A percentile compares a stretch with the other conserved stretches of the same genome.
Conservation (phyloP, 2,888 invertebrate genomes). For the Netelia inedita region DNA sequence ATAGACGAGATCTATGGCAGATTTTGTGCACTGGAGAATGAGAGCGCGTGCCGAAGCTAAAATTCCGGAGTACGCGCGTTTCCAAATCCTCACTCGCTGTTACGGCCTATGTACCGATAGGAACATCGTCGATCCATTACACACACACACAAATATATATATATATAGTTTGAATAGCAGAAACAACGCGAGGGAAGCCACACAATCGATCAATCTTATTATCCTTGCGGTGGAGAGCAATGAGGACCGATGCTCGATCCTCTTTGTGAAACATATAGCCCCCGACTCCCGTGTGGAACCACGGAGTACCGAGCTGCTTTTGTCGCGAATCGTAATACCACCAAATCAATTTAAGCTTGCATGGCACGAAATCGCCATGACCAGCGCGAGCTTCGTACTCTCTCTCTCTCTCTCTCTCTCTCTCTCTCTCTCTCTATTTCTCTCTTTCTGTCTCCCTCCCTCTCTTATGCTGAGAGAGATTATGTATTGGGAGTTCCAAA, state of each 20-base stretch:
- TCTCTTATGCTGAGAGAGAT: neutral
- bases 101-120: slow-evolving; percentile 3
- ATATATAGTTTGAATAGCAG: slow-evolving; percentile 25
- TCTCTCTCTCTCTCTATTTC: slow-evolving; percentile 25
- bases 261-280: slow-evolving; percentile 23
- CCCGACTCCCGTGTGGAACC: slow-evolving; percentile 9
- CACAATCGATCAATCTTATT: slow-evolving; percentile 63
- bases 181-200: slow-evolving; percentile 34
- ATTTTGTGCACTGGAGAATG: slow-evolving; percentile 56
- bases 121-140: neutral
- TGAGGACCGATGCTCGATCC: slow-evolving; percentile 34
- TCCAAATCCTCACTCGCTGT: slow-evolving; percentile 30
- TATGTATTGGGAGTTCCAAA: slow-evolving; percentile 3
- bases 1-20: slow-evolving; percentile 36
- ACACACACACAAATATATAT: neutral
- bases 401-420: neutral
- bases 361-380: slow-evolving; percentile 27
- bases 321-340: slow-evolving; percentile 51
- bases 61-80: slow-evolving; percentile 46
- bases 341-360: slow-evolving; percentile 54
- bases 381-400: slow-evolving; percentile 14
- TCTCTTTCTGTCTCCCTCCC: slow-evolving; percentile 12
- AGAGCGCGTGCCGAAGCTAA: slow-evolving; percentile 27
- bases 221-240: slow-evolving; percentile 35
- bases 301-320: slow-evolving; percentile 41